Conservation (phyloP, 2,113 vertebrate genomes). For the Sigmodon hispidus region DNA sequence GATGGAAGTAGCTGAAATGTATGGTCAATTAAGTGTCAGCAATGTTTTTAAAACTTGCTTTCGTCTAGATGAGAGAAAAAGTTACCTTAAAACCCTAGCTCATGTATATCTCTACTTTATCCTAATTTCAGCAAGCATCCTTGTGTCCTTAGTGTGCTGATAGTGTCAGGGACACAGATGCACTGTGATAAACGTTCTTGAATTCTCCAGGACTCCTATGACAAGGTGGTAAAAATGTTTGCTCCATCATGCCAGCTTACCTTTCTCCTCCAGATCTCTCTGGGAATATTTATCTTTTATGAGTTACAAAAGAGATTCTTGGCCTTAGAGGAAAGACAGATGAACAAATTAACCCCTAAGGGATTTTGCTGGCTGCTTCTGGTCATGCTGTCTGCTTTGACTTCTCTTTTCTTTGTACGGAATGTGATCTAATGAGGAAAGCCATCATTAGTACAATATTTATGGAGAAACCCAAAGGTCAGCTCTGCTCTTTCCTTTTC, state of each 20-base stretch:
- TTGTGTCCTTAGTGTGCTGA: not conserved
- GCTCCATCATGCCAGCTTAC: conserved; percentile 8
- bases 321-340: conserved; percentile 74
- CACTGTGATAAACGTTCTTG: not conserved
- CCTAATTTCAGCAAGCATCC: not conserved
- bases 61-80: not conserved
- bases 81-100: not conserved
- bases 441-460: conserved; percentile 41
- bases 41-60: not conserved
- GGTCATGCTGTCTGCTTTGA: conserved; percentile 47
- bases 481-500: not conserved
- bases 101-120: not conserved
- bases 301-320: conserved; percentile 78
- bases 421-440: conserved; percentile 25
- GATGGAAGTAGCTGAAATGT: not conserved
- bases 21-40: not conserved
- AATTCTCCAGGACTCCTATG: conserved; percentile 25
- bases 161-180: not conserved
- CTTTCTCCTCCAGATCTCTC: conserved; percentile 75
- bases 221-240: conserved; percentile 37
- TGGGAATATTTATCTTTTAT: conserved; percentile 89
- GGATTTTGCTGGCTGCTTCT: conserved; percentile 60
- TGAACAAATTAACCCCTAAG: conserved; percentile 76
- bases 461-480: conserved; percentile 24
- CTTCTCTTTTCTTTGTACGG: not conserved